Base-by-base conservation (phyloP, 1,140 invertebrate genomes). In the Sycophaga agraensis region DNA sequence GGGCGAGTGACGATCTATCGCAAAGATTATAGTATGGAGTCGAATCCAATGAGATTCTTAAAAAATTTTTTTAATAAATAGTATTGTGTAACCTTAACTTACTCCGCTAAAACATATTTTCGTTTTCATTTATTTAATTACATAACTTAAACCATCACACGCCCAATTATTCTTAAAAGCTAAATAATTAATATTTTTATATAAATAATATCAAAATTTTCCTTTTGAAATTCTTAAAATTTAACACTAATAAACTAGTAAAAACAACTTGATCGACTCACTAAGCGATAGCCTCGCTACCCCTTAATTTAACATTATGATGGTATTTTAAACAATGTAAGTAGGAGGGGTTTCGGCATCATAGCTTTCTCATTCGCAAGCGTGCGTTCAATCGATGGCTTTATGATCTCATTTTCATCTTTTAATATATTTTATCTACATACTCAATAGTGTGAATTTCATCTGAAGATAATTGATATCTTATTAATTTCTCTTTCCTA, bases 391-490 rank as follows among this genome's bases (percentile, higher is more conserved):
- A 34, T 57, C 48, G 26, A 61, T 55, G 42, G 31, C 24, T 61
- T 55, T 48, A 48, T 56, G 16, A 55, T 62, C 43, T 57, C 45
- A 19, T 40, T n/a, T n/a, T n/a, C n/a, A 31, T 53, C 35, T 65
- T 58, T 57, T 63, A 31, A 59, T 50, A 59, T 37, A 55, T 3
- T 65, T 54, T 66, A 56, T 63, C 39, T 66, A 58, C 21, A 54
- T 46, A 50, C 24, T 63, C 37, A 2, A 46, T 53, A 42, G n/a
- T 63, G 26, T 28, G 19, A 42, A 31, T 64, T 35, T 59, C 26
- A 55, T 60, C 19, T n/a, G 28, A 49, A 59, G 43, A 64, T 64
- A 49, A 59, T 55, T 55, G 48, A 64, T 59, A 60, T 54, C 34
- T 22, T 42, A 2, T 17, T 28, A 55, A n/a, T 37, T 54, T 51